phyloP scores from a whole-genome alignment of 2,113 vertebrate genomes.

The Mus musculus region DNA sequence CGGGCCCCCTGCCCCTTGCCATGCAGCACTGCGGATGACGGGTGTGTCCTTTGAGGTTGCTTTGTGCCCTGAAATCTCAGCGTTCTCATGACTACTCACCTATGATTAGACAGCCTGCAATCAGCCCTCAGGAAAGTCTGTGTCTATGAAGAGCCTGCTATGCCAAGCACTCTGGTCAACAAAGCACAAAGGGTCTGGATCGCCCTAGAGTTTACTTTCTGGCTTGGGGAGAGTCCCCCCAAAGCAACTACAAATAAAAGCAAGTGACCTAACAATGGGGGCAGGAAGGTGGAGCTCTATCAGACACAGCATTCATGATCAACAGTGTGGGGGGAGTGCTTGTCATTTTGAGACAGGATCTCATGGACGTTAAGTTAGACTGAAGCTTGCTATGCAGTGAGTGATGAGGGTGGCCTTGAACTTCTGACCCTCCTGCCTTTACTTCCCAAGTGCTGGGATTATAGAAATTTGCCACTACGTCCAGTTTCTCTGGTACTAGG shows the following conservation, averaged over 20 bases:
- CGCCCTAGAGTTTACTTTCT: not conserved
- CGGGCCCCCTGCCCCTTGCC: not conserved
- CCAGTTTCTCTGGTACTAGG: not conserved
- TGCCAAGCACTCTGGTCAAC: not conserved
- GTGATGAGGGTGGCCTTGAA: not conserved
- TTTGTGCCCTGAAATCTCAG: not conserved
- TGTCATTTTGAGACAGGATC: not conserved
- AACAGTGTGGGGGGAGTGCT: not conserved
- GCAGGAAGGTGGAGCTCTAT: not conserved
- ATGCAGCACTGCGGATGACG: not conserved
- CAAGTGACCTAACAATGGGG: not conserved
- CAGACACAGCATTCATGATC: not conserved
- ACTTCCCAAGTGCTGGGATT: not conserved
- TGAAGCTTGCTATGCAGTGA: not conserved
- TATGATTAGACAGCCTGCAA: rapidly evolving
- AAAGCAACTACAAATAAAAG: not conserved
- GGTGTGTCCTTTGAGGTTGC: not conserved
- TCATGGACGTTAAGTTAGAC: not conserved
- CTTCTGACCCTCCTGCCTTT: not conserved
- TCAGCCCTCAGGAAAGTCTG: not conserved
- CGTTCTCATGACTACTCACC: not conserved
- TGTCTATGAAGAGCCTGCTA: not conserved
- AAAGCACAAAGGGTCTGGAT: not conserved
- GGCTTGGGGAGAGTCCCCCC: not conserved
- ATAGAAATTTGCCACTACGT: not conserved